Percentiles rank a stretch among this genome's conserved stretches.
Conservation (phyloP, 1,140 invertebrate genomes). For the Magallana ariakensis region DNA sequence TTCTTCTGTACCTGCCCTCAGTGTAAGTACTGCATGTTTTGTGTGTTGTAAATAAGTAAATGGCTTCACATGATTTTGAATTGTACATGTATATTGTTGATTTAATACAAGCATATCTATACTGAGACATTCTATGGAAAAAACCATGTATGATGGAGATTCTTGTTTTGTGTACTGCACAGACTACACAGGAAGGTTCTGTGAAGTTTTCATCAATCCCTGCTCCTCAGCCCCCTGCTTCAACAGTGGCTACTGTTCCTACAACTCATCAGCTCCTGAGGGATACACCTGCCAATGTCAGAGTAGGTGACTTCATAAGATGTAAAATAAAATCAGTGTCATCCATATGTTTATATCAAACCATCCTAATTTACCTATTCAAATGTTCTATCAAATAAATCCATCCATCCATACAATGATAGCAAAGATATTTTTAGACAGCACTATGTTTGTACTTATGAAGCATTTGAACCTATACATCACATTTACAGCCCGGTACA, state of each 20-base stretch:
- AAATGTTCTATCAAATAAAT: too few species aligned
- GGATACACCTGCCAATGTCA: conserved; percentile 15
- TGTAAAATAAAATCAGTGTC: neutral
- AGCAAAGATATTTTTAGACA: too few species aligned
- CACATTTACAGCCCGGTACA: conserved; percentile 33
- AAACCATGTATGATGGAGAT: too few species aligned
- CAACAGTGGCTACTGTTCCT: conserved; percentile 43
- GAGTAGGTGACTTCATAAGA: neutral
- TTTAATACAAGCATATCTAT: too few species aligned
- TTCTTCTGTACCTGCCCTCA: conserved; percentile 46
- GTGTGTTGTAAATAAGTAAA: neutral
- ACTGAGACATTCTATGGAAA: too few species aligned
- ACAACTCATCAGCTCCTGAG: conserved; percentile 8
- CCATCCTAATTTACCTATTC: too few species aligned
- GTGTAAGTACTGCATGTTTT: neutral
- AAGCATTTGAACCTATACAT: too few species aligned
- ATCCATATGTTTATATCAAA: too few species aligned
- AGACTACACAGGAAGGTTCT: neutral
- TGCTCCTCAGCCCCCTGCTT: conserved; percentile 41
- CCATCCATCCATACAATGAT: neutral
- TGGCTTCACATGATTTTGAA: too few species aligned
- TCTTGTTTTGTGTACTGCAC: neutral
- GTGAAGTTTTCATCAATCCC: neutral
- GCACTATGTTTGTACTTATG: too few species aligned
- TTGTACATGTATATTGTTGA: too few species aligned